These are phyloP conservation scores for Plusia festucae DNA, from an alignment of 2,888 invertebrate species.

Conservation along the genomic window DNA sequence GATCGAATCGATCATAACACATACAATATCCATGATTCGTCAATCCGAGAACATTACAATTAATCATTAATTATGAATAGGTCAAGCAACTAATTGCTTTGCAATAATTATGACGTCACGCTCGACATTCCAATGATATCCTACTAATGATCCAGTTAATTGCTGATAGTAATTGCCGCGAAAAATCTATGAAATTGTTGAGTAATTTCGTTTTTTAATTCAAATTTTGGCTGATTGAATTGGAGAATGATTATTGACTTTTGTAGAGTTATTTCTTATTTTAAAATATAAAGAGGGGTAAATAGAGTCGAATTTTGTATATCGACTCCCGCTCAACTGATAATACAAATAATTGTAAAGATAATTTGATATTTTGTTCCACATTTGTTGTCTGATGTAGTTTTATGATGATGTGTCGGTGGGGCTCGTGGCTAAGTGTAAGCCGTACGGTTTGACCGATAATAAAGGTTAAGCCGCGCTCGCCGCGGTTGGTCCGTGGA, in stretches of 20 bases:
- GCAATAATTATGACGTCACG: constrained; percentile 41
- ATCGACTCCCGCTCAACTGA: no score
- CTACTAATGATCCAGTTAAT: constrained; percentile 58
- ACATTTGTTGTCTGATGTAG: no score
- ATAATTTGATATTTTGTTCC: no score
- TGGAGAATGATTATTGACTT: neutral
- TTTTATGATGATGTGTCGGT: no score
- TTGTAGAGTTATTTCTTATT: neutral
- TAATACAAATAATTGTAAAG: no score
- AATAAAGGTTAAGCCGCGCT: no score
- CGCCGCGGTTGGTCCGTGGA: no score
- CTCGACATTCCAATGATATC: constrained; percentile 53
- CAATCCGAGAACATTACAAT: constrained; percentile 26
- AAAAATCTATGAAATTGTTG: constrained; percentile 51
- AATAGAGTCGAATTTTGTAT: neutral
- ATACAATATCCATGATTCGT: constrained; percentile 20
- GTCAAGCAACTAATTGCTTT: constrained; percentile 47
- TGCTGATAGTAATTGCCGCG: constrained; percentile 50
- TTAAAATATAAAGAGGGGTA: neutral
- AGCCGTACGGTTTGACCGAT: no score
- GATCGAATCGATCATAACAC: neutral
- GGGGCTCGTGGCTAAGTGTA: no score
- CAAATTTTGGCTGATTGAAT: constrained; percentile 21
- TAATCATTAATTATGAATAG: constrained; percentile 38
- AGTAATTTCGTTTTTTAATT: constrained; percentile 16